Evolutionary conservation across 2,797 vertebrate genomes (phyloP).

Genomic region (Pagetopsis macropterus): DNA sequence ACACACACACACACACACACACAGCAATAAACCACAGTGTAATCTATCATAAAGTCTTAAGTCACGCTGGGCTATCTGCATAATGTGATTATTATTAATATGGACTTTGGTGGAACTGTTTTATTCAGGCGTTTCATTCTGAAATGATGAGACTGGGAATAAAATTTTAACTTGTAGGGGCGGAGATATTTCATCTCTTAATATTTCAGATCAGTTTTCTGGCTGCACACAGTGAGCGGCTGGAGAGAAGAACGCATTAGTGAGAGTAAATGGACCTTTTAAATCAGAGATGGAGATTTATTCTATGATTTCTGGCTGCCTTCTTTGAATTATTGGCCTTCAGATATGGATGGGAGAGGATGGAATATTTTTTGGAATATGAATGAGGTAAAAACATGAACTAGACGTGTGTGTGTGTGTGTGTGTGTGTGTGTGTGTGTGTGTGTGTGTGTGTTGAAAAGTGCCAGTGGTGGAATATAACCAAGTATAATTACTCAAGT

Average conservation of each 20-base stretch:
- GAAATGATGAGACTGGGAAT: slow-evolving; percentile 47
- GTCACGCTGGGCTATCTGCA: slow-evolving; percentile 45
- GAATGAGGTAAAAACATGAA: neutral
- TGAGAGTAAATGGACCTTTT: slow-evolving; percentile 26
- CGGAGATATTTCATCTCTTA: slow-evolving; percentile 39
- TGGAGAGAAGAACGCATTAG: slow-evolving; percentile 35
- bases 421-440: too few relatives aligned
- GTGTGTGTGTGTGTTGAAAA: too few relatives aligned
- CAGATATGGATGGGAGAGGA: neutral
- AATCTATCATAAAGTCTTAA: slow-evolving; percentile 57
- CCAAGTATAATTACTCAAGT: too few relatives aligned
- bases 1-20: too few relatives aligned
- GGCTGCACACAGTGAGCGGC: slow-evolving; percentile 15
- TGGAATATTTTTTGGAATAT: neutral
- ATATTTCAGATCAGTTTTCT: slow-evolving; percentile 26
- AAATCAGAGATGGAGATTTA: neutral
- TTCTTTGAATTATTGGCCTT: slow-evolving; percentile 20
- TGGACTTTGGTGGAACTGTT: slow-evolving; percentile 53
- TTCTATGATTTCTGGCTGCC: slow-evolving; percentile 11
- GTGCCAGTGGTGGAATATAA: too few relatives aligned
- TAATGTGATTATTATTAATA: slow-evolving; percentile 65
- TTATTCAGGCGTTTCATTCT: slow-evolving; percentile 47
- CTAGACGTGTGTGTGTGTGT: neutral
- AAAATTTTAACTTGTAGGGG: slow-evolving; percentile 44
- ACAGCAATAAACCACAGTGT: slow-evolving; percentile 49